Conservation (phyloP, 2,113 vertebrate genomes). For the Nothoprocta perdicaria region DNA sequence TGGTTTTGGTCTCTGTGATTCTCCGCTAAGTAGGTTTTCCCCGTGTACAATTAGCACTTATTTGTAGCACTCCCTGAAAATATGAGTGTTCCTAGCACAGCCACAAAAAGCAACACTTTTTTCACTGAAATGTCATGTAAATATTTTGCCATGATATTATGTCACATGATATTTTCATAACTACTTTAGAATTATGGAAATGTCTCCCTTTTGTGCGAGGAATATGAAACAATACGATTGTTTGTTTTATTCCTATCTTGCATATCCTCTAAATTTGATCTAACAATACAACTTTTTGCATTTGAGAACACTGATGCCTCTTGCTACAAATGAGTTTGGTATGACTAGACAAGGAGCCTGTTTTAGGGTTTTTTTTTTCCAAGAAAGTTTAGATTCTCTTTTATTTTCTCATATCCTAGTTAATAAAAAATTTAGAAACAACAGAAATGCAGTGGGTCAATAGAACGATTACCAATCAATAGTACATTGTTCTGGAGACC, state of each 20-base stretch:
- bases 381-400: not conserved
- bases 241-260: not conserved
- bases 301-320: not conserved
- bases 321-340: conserved; percentile 12
- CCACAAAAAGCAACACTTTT: not conserved
- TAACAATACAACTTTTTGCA: not conserved
- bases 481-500: conserved; percentile 61
- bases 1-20: not conserved
- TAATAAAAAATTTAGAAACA: conserved; percentile 38
- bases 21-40: not conserved
- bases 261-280: not conserved
- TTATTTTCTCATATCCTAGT: conserved; percentile 23
- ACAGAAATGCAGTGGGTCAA: conserved; percentile 37
- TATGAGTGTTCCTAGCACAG: not conserved
- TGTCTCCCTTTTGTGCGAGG: not conserved
- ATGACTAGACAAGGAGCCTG: not conserved
- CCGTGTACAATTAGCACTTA: not conserved
- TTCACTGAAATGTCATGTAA: not conserved
- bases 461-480: conserved; percentile 62
- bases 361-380: not conserved
- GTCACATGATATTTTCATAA: not conserved
- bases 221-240: not conserved
- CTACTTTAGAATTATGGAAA: not conserved
- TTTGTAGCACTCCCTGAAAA: not conserved
- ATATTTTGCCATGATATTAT: not conserved